Evolutionary conservation across 2,113 vertebrate species (phyloP), one percentile per base, ranked within the genome.

Genomic region (Fregata magnificens): DNA sequence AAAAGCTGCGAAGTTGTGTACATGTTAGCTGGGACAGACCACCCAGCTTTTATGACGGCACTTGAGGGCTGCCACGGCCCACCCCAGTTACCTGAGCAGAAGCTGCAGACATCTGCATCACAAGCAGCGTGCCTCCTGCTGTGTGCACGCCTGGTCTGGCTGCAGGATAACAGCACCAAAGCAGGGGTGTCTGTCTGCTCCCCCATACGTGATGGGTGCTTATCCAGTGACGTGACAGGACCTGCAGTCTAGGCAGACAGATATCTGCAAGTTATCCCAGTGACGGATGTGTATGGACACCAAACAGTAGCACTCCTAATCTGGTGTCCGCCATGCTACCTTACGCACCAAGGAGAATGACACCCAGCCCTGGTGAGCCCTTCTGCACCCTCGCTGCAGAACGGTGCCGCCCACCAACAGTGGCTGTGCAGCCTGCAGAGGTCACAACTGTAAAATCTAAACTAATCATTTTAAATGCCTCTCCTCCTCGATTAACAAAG

Each of bases 321-420:
- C 45, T 24, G 7, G 21, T 13, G 26, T n/a, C 34, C 58, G 65
- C 31, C 25, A 12, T 0, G 0, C 22, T 45, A 1, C 50, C n/a
- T 61, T 49, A 4, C 0, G 1, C 52, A 28, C 20, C 29, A 29
- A 32, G 36, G 9, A 28, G 21, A 26, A 56, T 6, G 13, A 36
- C 21, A 31, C 10, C 66, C 47, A 76, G 66, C 28, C 55, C 47
- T 10, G 21, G 5, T 5, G 59, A 84, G 53, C 21, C 61, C 24
- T 63, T 44, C 45, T 63, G 59, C 73, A 44, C 29, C 36, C 29
- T n/a, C 42, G 42, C 20, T 16, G 36, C 78, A 50, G 25, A 42
- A 49, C 8, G 1, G 21, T 5, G 69, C 74, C 90, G 50, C 56
- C 53, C 62, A 49, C 14, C 8, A 5, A 8, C 29, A 34, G 31